Base-by-base conservation (phyloP, 2,113 vertebrate genomes). In the Craseonycteris thonglongyai region DNA sequence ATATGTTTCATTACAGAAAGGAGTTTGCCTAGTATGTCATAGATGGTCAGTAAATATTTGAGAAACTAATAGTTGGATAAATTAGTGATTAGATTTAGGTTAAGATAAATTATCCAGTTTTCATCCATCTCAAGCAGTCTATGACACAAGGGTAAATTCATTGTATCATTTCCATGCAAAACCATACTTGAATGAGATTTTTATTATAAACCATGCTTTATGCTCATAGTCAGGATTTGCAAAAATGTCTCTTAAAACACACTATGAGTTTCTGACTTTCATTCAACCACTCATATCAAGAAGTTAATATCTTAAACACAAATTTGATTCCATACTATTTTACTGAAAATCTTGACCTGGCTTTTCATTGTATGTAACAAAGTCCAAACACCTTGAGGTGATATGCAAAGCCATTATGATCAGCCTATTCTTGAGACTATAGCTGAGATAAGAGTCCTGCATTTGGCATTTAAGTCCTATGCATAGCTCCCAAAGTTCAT, bases 1-100 rank as follows among this genome's bases (percentile, higher is more conserved):
- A 10, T 49, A 28, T 69, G 15, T 66, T 92, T 88, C 54, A 65
- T 78, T 61, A 83, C 2, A 38, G 22, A 71, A 22, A 5, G 49
- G 2, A n/a, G 12, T 72, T 81, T 81, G 21, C 81, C 42, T 84
- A 84, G 45, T 45, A 58, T 3, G 35, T 40, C 69, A 18, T 58
- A 78, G 66, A 33, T 58, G 5, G 24, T 89, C 28, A 92, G 51
- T 49, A 90, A 88, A 68, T 92, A 92, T 72, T 26, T 92, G 68
- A 85, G 42, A 95, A 90, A 81, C 42, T 69, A 85, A 51, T 51
- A 28, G 15, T 47, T 92, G 78, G 96, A 76, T 63, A 94, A 61
- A 68, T 91, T 59, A 72, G 47, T 54, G 59, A 66, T 63, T 91
- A 93, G 45, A 83, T 42, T 91, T 94, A 58, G 8, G 28, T 0